A percentile compares a stretch with the other conserved stretches of the same genome.
Evolutionary conservation across 2,888 invertebrate genomes (phyloP).

Genomic region (Quadriops clusia): DNA sequence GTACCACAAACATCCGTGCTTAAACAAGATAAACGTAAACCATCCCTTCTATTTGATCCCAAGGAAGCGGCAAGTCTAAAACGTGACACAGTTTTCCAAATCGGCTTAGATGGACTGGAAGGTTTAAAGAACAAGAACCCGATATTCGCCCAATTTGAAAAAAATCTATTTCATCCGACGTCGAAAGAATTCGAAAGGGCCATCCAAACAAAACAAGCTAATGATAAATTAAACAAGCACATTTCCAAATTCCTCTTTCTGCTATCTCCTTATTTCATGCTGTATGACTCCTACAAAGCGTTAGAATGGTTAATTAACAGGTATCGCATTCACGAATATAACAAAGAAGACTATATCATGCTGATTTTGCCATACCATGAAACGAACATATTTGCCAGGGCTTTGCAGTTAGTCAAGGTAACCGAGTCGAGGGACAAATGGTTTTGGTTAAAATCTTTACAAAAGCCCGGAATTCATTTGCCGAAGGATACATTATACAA

Average conservation of each 20-base stretch:
- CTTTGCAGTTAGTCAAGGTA: constrained; percentile 65
- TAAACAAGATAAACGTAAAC: constrained; percentile 53
- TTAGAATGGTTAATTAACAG: constrained; percentile 92
- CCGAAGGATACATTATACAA: constrained; percentile 61
- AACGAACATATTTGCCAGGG: constrained; percentile 73
- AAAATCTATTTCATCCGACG: constrained; percentile 63
- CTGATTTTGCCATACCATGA: constrained; percentile 88
- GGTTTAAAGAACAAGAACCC: constrained; percentile 67
- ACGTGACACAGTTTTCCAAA: constrained; percentile 71
- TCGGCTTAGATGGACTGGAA: constrained; percentile 75
- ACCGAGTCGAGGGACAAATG: constrained; percentile 50
- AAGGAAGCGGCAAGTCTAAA: constrained; percentile 82
- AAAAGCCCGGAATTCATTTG: constrained; percentile 63
- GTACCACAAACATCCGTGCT: constrained; percentile 63
- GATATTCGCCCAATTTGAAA: constrained; percentile 60
- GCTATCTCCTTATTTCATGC: constrained; percentile 78
- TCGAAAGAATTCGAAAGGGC: constrained; percentile 72
- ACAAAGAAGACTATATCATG: constrained; percentile 66
- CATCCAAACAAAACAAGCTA: constrained; percentile 61
- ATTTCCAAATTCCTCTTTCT: constrained; percentile 70
- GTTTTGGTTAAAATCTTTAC: constrained; percentile 63
- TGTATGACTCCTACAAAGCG: constrained; percentile 77
- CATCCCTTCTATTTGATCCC: constrained; percentile 80
- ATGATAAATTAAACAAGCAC: constrained; percentile 59
- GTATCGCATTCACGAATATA: constrained; percentile 80